A percentile compares a stretch with the other conserved stretches of the same genome.
These are phyloP conservation scores for Pyrrhosoma nymphula DNA, from an alignment of 2,888 invertebrate genomes.

Conservation along the genomic window DNA sequence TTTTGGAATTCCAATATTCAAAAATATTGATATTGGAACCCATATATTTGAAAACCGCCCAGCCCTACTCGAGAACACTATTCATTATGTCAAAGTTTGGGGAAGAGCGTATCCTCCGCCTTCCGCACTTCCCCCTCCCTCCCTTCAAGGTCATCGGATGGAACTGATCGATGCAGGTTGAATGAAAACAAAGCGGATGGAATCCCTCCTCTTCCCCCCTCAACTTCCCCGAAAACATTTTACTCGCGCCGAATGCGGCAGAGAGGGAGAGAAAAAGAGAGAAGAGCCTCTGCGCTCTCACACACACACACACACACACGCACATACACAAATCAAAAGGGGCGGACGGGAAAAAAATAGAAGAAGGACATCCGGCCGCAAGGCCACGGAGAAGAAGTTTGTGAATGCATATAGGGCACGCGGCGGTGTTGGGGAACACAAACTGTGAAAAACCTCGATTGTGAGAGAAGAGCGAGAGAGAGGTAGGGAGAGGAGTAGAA, in stretches of 20 bases:
- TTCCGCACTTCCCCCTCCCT: no score
- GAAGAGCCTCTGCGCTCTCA: no score
- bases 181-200: no score
- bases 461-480: background rate
- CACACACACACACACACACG: background rate
- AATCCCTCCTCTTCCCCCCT: background rate
- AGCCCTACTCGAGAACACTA: no score
- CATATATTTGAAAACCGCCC: no score
- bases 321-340: background rate
- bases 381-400: background rate
- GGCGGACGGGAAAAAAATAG: background rate
- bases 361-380: constrained; percentile 13
- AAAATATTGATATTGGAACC: no score
- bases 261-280: no score
- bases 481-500: background rate
- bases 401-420: constrained; percentile 26
- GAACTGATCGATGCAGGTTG: no score
- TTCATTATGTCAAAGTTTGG: no score
- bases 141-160: no score
- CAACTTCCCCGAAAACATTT: background rate
- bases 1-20: no score
- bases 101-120: no score
- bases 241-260: background rate
- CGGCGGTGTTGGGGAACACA: background rate
- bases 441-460: background rate